Evolutionary conservation across 2,113 vertebrate species (phyloP), one percentile per base, ranked within the genome.

Genomic region (Anarrhichthys ocellatus): DNA sequence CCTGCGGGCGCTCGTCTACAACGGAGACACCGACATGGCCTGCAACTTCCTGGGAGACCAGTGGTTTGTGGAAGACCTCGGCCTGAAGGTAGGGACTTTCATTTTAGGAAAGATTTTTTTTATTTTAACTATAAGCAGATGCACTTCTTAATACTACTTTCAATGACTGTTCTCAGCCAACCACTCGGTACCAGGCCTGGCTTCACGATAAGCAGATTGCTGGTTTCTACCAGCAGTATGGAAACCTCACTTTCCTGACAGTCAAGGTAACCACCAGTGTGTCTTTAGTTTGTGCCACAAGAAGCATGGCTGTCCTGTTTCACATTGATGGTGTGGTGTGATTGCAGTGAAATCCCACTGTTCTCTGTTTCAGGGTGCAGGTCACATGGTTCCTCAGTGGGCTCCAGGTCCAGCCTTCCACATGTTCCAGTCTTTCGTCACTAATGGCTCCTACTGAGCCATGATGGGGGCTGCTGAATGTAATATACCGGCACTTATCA

Each of bases 351-450:
- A 40, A 38, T 2, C 0, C 22, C 8, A 0, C 50, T 77, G 18
- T 62, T 2, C 3, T 68, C 36, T 88, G 58, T 93, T 91, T 42
- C 87, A 96, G 95, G 95, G 95, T 42, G 95, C 95, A 4, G 95
- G 95, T 84, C 95, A 96, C 93, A 96, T 96, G 95, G 95, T 96
- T 86, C 95, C 95, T 52, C 95, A 96, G 88, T 96, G 95, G 95
- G 94, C 95, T 85, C 95, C 95, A 2, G 91, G 92, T 71, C 95
- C 91, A 54, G 94, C 95, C 34, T 70, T 95, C 18, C 91, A 95
- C 56, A 94, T 96, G 95, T 94, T 96, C 70, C 82, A 95, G 92
- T 92, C 93, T 15, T 96, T 95, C 78, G 27, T 96, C 67, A 90
- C 88, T 20, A 93, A 94, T n/a, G 40, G 61, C 13, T 14, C 65